Evolutionary conservation across 2,888 invertebrate species (phyloP).

Genomic region (Poecilus cupreus): DNA sequence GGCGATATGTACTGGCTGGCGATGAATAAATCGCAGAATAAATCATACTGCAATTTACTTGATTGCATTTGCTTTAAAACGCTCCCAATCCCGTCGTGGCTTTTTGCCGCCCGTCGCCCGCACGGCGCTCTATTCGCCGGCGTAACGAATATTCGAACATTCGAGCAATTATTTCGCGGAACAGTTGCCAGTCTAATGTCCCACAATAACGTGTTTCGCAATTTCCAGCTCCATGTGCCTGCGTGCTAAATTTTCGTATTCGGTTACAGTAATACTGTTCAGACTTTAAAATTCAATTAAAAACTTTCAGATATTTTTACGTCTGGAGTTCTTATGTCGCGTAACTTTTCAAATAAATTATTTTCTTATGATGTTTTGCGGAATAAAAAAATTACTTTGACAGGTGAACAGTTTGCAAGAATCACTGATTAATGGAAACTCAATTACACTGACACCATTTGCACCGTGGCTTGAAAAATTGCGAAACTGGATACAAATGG

Average conservation of each 20-base stretch:
- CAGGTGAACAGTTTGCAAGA: conserved; percentile 40
- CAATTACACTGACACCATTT: conserved; percentile 30
- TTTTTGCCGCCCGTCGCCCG: not conserved
- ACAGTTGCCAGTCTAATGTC: not conserved
- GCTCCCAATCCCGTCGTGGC: conserved; percentile 45
- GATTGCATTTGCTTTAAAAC: conserved; percentile 54
- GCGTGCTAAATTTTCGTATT: conserved; percentile 27
- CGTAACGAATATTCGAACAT: not conserved
- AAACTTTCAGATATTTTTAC: conserved; percentile 54
- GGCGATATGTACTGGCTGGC: conserved; percentile 48
- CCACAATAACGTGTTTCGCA: conserved; percentile 36
- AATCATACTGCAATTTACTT: conserved; percentile 58
- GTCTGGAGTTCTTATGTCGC: conserved; percentile 31
- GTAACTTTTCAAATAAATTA: conserved; percentile 57
- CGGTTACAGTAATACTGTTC: conserved; percentile 25
- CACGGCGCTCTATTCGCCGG: not conserved
- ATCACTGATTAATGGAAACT: conserved; percentile 40
- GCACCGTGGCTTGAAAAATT: conserved; percentile 27
- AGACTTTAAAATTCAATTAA: conserved; percentile 57
- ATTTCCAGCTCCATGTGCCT: not conserved
- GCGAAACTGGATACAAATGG: conserved; percentile 27
- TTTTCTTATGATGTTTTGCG: conserved; percentile 46
- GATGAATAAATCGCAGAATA: conserved; percentile 58
- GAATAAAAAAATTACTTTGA: conserved; percentile 31
- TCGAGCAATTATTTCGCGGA: conserved; percentile 22